Base-by-base conservation (phyloP, 92 coral and sea anemone genomes). In the Umimayanthus kanabou region DNA sequence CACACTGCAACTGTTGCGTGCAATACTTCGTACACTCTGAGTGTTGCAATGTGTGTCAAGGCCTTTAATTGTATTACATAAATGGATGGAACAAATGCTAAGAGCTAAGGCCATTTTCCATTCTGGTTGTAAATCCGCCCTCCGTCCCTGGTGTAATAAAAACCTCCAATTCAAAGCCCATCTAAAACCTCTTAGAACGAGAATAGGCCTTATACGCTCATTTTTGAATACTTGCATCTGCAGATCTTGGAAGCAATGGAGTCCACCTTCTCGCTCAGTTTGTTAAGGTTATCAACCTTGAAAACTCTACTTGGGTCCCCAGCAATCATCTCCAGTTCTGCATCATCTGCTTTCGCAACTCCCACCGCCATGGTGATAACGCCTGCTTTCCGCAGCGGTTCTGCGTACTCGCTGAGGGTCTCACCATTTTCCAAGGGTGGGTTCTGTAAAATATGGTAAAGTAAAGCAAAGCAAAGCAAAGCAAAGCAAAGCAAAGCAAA, bases 241-340 rank as follows among this genome's bases (percentile, higher is more conserved):
- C 85, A 81, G 33, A 81, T 61, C 23, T 65, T 81, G 6, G 85
- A 61, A 10, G 85, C 42, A 47, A 81, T 22, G 28, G 9, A 6
- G 0, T 64, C n/a, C 57, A 81, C 85, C 2, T 74, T 75, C 29
- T 61, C 39, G 42, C 33, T 29, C 53, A 81, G 55, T 4, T 81
- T 18, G 57, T 39, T 13, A n/a, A 64, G 37, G 10, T 40, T 64
- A 28, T 61, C 37, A 5, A 61, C 6, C 8, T 69, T 9, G 49
- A 81, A 39, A 22, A 1, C 9, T 29, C 55, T 33, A 37, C 22
- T 66, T 9, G 53, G 37, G 18, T 25, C 55, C 11, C 85, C 85
- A n/a, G 85, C 74, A 64, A 81, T 39, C 74, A 22, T 18, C 61
- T 81, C 6, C 33, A 81, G 55, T 66, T 81, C 85, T 1, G 20